Conservation (phyloP, 2,113 vertebrate genomes). For the Megaleporinus macrocephalus region DNA sequence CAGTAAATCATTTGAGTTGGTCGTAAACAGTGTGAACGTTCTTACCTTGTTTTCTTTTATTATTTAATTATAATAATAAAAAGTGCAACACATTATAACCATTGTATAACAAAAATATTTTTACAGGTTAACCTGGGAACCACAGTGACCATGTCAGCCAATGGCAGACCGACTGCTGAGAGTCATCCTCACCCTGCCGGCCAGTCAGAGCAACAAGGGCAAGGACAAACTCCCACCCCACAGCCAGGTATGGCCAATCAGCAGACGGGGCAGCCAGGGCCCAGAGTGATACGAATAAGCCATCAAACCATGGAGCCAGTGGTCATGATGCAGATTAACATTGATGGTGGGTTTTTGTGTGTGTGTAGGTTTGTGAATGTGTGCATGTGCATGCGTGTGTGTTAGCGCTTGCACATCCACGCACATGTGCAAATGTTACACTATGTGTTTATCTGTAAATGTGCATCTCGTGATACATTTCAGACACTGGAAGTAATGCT, state of each 20-base stretch:
- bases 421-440: neutral
- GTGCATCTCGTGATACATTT: neutral
- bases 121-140: slow-evolving; percentile 90
- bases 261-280: slow-evolving; percentile 70
- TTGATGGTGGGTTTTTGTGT: slow-evolving; percentile 76
- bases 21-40: neutral
- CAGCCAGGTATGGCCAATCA: slow-evolving; percentile 78
- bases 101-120: too few species aligned
- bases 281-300: slow-evolving; percentile 90
- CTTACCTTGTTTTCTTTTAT: neutral
- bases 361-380: neutral
- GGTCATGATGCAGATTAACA: slow-evolving; percentile 96
- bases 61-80: neutral
- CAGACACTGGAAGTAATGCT: slow-evolving; percentile 65
- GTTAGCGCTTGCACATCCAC: neutral
- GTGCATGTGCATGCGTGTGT: neutral
- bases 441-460: neutral
- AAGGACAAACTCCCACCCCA: slow-evolving; percentile 73
- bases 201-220: slow-evolving; percentile 77
- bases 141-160: slow-evolving; percentile 84
- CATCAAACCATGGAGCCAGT: slow-evolving; percentile 91
- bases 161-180: slow-evolving; percentile 76
- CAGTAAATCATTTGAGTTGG: too few species aligned
- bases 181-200: slow-evolving; percentile 70
- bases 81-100: too few species aligned